phyloP scores from a whole-genome alignment of 2,797 vertebrate genomes.

The Salarias fasciatus region DNA sequence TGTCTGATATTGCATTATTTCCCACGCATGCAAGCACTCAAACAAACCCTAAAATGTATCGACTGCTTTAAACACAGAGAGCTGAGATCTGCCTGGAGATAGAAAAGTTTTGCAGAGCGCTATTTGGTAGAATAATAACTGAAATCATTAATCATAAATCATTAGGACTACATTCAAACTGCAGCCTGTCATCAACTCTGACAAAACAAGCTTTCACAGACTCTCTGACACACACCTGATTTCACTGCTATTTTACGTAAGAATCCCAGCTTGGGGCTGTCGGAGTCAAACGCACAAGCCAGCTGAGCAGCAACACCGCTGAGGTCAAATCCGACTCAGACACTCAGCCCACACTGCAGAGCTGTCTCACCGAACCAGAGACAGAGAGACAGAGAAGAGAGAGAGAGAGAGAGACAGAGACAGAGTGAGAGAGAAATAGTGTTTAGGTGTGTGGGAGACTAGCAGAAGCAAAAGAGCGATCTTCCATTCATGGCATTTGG shows the following conservation, averaged over 20 bases:
- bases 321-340: slow-evolving; percentile 73
- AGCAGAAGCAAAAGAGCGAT: slow-evolving; percentile 24
- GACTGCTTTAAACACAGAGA: too few species aligned
- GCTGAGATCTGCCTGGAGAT: too few species aligned
- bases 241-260: slow-evolving; percentile 44
- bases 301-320: slow-evolving; percentile 64
- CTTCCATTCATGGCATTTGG: slow-evolving; percentile 54
- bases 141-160: slow-evolving; percentile 15
- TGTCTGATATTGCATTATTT: too few species aligned
- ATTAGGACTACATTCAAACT: not conserved
- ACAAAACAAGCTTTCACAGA: too few species aligned
- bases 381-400: slow-evolving; percentile 24
- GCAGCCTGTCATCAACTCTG: not conserved
- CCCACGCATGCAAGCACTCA: too few species aligned
- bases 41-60: too few species aligned
- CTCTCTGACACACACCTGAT: slow-evolving; percentile 13
- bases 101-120: not conserved
- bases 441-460: slow-evolving; percentile 54
- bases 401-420: slow-evolving; percentile 37
- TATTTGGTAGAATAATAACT: slow-evolving; percentile 11
- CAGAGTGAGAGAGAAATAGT: slow-evolving; percentile 22
- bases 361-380: slow-evolving; percentile 62
- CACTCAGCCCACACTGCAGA: slow-evolving; percentile 72
- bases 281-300: slow-evolving; percentile 64
- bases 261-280: slow-evolving; percentile 36